These are phyloP conservation scores for Helogale parvula DNA, from an alignment of 2,113 vertebrate species.

Conservation along the genomic window DNA sequence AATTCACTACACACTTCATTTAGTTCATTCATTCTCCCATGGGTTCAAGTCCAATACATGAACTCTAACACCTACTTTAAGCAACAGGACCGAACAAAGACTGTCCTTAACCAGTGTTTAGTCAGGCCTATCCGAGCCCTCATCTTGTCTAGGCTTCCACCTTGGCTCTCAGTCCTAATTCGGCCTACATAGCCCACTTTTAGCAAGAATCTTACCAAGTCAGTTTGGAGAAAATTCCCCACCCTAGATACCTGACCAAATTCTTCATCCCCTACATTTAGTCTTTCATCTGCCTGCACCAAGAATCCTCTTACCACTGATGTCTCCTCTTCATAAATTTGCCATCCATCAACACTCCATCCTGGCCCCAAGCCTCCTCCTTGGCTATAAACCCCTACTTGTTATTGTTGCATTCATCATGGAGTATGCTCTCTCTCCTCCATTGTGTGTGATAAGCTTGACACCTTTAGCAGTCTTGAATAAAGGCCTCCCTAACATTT, in stretches of 20 bases:
- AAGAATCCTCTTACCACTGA: not conserved
- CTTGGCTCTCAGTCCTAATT: not conserved
- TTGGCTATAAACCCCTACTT: not conserved
- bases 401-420: not conserved
- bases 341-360: not conserved
- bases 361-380: not conserved
- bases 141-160: not conserved
- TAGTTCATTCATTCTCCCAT: not conserved
- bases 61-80: not conserved
- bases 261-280: not conserved
- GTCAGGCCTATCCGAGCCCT: not conserved
- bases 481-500: not conserved
- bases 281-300: not conserved
- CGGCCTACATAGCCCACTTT: not conserved
- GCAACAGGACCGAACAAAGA: not conserved
- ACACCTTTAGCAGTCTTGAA: not conserved
- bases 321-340: not conserved
- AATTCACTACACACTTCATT: not conserved
- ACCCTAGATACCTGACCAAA: not conserved
- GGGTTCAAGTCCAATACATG: not conserved
- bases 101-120: not conserved
- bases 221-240: not conserved
- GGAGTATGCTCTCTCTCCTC: not conserved
- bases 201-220: not conserved
- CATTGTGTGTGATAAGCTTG: not conserved